A percentile compares a stretch with the other conserved stretches of the same genome.
Evolutionary conservation across 1,140 invertebrate genomes (phyloP).

Genomic region (Meloidogyne exigua): DNA sequence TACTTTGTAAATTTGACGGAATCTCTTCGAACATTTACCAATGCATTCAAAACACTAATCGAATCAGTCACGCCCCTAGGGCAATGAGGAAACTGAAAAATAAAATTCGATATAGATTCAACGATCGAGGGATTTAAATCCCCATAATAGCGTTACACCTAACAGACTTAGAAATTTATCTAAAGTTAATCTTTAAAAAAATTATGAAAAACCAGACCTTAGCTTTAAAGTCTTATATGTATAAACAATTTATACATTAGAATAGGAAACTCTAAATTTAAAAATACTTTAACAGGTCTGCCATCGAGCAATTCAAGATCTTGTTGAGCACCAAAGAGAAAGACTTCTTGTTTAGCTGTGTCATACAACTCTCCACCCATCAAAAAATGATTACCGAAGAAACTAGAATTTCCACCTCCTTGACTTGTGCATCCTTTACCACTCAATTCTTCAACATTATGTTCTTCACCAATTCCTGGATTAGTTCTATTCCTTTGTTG

Average conservation of each 20-base stretch:
- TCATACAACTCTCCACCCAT: slow-evolving; percentile 53
- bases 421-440: slow-evolving; percentile 9
- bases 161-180: no score
- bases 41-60: slow-evolving; percentile 44
- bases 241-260: no score
- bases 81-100: slow-evolving; percentile 51
- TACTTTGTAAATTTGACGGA: slow-evolving; percentile 50
- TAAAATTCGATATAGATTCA: not conserved
- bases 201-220: not conserved
- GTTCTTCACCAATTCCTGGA: slow-evolving; percentile 1
- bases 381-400: slow-evolving; percentile 49
- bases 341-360: slow-evolving; percentile 45
- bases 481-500: not conserved
- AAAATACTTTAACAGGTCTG: slow-evolving; percentile 42
- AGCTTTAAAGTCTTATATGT: not conserved
- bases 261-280: no score
- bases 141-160: not conserved
- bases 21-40: slow-evolving; percentile 50
- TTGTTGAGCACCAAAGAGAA: slow-evolving; percentile 47
- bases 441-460: slow-evolving; percentile 4
- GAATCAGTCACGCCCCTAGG: slow-evolving; percentile 42
- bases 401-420: slow-evolving; percentile 14
- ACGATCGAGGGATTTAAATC: not conserved
- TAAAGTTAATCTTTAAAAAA: no score
- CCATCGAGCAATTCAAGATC: slow-evolving; percentile 47